Base-by-base conservation (phyloP, 2,797 vertebrate species). In the Pipistrellus nathusii region DNA sequence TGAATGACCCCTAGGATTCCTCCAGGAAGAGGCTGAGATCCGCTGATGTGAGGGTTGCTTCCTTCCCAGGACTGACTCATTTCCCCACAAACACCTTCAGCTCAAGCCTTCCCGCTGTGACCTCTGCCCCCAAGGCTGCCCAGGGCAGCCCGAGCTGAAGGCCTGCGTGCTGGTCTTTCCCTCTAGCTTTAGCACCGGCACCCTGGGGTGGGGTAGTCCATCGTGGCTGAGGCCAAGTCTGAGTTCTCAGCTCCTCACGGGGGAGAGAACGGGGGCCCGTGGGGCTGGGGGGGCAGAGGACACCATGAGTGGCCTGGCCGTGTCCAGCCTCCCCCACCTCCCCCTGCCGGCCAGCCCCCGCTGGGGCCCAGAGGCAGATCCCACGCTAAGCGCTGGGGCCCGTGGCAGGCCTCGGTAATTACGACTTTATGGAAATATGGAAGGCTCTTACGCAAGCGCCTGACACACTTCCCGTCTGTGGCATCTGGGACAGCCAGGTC, bases 401-500 rank as follows among this genome's bases (percentile, higher is more conserved):
- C 41, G 13, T 62, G 81, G 92, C 94, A 95, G 95, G 90, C 94
- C 96, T 76, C 44, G 0, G 94, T 95, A 95, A 97, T 96, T 92
- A 95, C 51, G 92, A 96, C 93, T 97, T 95, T 93, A 93, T 94
- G 95, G 92, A 95, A 97, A 95, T 96, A 77, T 35, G 93, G 76
- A 95, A 94, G 91, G 82, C 80, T 93, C 93, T 97, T 97, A 97
- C 2, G 64, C 96, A 97, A 97, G 93, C 77, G 81, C 78, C 91
- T 95, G 95, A 97, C 97, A 97, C 80, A 97, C 75, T 96, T 97
- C 95, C 95, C 6, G 72, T 55, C 88, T 92, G 73, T 90, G 93
- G 95, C 96, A 97, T 97, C 95, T 97, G 96, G 96, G 95, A 96
- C 96, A 97, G 93, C 75, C 92, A 97, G 90, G 97, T 97, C 97